Base-by-base conservation (phyloP, 2,888 invertebrate genomes). In the Nomada flava region DNA sequence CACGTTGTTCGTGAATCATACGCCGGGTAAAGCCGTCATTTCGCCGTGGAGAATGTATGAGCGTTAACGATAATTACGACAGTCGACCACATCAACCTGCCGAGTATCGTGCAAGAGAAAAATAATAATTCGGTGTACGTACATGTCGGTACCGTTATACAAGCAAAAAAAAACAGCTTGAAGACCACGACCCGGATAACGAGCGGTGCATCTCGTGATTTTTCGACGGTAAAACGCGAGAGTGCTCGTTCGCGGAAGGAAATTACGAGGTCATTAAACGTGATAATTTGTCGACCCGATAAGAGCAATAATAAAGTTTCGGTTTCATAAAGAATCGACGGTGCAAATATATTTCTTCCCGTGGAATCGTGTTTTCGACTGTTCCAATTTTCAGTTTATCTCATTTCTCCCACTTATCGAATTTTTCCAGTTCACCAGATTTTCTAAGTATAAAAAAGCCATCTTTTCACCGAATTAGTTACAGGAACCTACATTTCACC, bases 61-160 rank as follows among this genome's bases (percentile, higher is more conserved):
- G 36, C 50, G 65, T 67, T 80, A 80, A 80, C 60, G 81, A 80
- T 80, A 80, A 80, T 80, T 71, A 67, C 62, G 50, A 65, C 20
- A 44, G 52, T 29, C 52, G 42, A 42, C 47, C 29, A 20, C 57
- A 57, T 42, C 57, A 52, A 15, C 26, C 11, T 11, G 52, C 20
- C 7, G 26, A 23, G 47, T 53, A 60, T 79, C 60, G 44, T 44
- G 42, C 15, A 18, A 44, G 36, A 65, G 52, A 53, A 79, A 59
- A 79, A 62, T 55, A 68, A 77, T 80, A 50, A 72, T 65, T 67
- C 60, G 55, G 26, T 36, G n/a, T 60, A 5, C 50, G 52, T 57
- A 26, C 72, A 52, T 2, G 42, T 15, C 36, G 15, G 67, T 80
- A 72, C 79, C 79, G 79, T 71, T 80, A 80, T 26, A 47, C 36